Evolutionary conservation across 2,113 vertebrate genomes (phyloP), one percentile per base, ranked within the genome.

Genomic region (Malurus cyaneus): DNA sequence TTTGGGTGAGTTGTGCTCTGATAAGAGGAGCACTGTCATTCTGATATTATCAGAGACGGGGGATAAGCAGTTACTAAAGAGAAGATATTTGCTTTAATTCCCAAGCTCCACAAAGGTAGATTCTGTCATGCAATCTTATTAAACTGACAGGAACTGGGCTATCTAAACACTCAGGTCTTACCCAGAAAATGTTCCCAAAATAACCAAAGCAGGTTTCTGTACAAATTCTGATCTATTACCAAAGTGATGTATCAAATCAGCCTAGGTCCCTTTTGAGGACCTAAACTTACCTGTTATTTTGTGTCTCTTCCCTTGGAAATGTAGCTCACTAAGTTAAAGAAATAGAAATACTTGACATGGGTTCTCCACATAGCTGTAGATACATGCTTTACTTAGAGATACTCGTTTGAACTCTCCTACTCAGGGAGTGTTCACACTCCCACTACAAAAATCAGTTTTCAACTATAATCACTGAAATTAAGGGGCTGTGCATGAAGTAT

Each of bases 381-480:
- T 41, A 25, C 3, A 17, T 17, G 21, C 9, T 53, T 79, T 60
- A 42, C n/a, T 52, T 70, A 49, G 28, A 71, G 34, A 36, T 60
- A 34, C 2, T 67, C 4, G 28, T 50, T n/a, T 53, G 36, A 65
- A 24, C 26, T 80, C 14, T 88, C 7, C 24, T 49, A 15, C 39
- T n/a, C 7, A 5, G 5, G 7, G 8, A 39, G 9, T 24, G 26
- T 53, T 74, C 61, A 69, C 17, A 44, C 8, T 73, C 7, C n/a
- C 0, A 0, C 28, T 41, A 47, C 5, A 25, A 39, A 72, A 84
- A 49, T 0, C n/a, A 61, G 4, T 70, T 93, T 91, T 78, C 20
- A 44, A 14, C 21, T 50, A 31, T 39, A 69, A 59, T 42, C 26
- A 60, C 52, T 49, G 12, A 69, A 83, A 65, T 52, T 31, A 65